Conservation (phyloP, 2,888 invertebrate genomes). For the Sussaba pulchella region DNA sequence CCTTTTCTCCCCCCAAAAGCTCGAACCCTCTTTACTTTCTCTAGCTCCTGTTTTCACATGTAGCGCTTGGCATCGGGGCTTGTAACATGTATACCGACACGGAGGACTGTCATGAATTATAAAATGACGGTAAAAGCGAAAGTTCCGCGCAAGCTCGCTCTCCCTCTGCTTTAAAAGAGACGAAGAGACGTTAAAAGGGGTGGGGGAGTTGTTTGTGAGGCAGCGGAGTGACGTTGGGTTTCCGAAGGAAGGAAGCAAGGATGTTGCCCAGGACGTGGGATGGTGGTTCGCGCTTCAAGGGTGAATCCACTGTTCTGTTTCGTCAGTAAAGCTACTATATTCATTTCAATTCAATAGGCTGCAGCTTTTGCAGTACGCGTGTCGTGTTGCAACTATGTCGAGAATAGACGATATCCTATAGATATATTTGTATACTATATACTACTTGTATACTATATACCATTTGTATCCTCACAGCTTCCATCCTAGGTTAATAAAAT, state of each 20-base stretch:
- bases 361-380: constrained; percentile 45
- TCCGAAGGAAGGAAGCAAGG: constrained; percentile 51
- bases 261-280: constrained; percentile 55
- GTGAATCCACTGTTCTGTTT: constrained; percentile 69
- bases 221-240: constrained; percentile 63
- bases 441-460: constrained; percentile 22
- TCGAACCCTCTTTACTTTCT: constrained; percentile 76
- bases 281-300: constrained; percentile 64
- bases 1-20: constrained; percentile 29
- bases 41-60: constrained; percentile 64
- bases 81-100: constrained; percentile 74
- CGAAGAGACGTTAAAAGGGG: constrained; percentile 25
- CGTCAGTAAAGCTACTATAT: constrained; percentile 53
- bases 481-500: constrained; percentile 83
- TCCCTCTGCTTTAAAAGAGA: constrained; percentile 28
- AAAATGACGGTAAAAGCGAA: constrained; percentile 84
- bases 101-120: constrained; percentile 83
- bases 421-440: too few species aligned
- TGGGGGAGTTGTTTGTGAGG: constrained; percentile 52
- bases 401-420: constrained; percentile 18
- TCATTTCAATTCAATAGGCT: constrained; percentile 38
- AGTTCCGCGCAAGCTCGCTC: constrained; percentile 76
- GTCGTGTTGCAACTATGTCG: constrained; percentile 45
- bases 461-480: constrained; percentile 41
- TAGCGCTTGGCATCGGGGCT: constrained; percentile 66